Conservation (phyloP, 2,888 invertebrate species). For the Xestia sexstrigata region DNA sequence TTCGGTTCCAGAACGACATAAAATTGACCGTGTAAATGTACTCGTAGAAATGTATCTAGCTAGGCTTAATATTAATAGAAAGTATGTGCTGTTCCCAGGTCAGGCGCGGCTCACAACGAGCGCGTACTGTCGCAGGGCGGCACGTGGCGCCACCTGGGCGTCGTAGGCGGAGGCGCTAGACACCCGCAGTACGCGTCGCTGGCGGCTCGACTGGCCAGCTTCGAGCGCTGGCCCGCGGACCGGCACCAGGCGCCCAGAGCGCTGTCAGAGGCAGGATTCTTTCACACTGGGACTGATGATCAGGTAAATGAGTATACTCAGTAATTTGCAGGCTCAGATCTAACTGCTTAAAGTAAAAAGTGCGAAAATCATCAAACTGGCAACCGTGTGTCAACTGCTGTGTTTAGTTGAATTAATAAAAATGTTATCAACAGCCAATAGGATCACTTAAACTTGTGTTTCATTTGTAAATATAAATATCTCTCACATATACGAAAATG, state of each 20-base stretch:
- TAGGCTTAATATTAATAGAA: background rate
- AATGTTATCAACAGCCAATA: background rate
- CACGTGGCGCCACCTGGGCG: slow-evolving; percentile 83
- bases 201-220: slow-evolving; percentile 93
- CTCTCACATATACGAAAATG: background rate
- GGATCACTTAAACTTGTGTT: background rate
- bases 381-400: background rate
- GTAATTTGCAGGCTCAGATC: background rate
- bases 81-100: slow-evolving; percentile 65
- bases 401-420: background rate
- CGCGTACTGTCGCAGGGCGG: slow-evolving; percentile 80
- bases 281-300: slow-evolving; percentile 94
- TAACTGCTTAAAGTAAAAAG: background rate
- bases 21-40: no score
- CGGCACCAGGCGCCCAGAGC: slow-evolving; percentile 94
- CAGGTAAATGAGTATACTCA: slow-evolving; percentile 79
- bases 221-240: slow-evolving; percentile 94
- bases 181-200: slow-evolving; percentile 93
- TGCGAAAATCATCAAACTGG: no score
- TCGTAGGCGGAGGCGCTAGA: slow-evolving; percentile 86
- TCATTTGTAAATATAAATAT: background rate
- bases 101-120: slow-evolving; percentile 84
- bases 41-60: background rate
- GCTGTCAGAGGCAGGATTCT: slow-evolving; percentile 97
- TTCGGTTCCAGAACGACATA: no score